Evolutionary conservation across 2,113 vertebrate genomes (phyloP).

Genomic region (Gymnogyps californianus): DNA sequence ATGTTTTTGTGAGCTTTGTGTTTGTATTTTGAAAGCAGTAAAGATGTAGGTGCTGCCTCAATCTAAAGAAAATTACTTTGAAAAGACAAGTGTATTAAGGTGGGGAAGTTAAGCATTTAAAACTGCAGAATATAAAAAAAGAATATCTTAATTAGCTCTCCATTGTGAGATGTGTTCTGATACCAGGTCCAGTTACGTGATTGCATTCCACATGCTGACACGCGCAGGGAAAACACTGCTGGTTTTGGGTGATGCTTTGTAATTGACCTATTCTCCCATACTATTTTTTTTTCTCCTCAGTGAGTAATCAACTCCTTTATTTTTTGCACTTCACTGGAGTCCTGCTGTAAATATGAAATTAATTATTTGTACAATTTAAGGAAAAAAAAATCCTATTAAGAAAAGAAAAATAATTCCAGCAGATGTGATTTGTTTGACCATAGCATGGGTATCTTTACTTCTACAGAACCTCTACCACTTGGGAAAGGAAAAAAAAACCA

Average conservation of each 20-base stretch:
- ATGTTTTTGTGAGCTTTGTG: not conserved
- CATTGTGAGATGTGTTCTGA: not conserved
- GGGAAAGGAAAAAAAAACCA: not conserved
- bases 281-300: not conserved
- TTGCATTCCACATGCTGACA: accelerated
- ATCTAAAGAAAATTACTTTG: not conserved
- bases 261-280: not conserved
- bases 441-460: not conserved
- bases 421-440: not conserved
- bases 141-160: not conserved
- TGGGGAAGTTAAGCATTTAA: not conserved
- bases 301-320: not conserved
- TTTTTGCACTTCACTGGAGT: not conserved
- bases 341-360: not conserved
- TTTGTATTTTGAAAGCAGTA: not conserved
- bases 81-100: not conserved
- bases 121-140: not conserved
- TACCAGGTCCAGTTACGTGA: not conserved
- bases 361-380: not conserved
- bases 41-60: not conserved
- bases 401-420: not conserved
- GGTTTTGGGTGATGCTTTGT: not conserved
- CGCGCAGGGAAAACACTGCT: not conserved
- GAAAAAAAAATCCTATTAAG: not conserved
- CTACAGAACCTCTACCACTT: not conserved